Conservation (phyloP, 2,888 invertebrate species). For the Diaperis boleti region DNA sequence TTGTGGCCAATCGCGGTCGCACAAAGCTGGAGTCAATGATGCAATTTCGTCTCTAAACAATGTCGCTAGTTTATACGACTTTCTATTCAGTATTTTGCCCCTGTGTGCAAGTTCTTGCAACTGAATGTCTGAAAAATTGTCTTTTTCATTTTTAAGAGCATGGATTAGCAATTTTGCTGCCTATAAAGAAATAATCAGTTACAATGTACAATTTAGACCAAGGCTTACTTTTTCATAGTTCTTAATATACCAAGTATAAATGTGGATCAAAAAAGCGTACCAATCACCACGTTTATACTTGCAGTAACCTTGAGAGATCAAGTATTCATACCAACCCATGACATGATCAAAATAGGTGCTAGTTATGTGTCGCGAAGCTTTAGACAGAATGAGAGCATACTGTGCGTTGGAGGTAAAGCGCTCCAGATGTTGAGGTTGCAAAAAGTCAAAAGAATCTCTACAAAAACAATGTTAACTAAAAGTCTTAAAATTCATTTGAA, state of each 20-base stretch:
- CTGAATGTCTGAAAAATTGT: conserved; percentile 44
- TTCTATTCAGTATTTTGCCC: conserved; percentile 43
- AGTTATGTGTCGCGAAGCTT: conserved; percentile 44
- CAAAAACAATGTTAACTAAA: too few relatives aligned
- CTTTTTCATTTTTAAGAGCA: conserved; percentile 61
- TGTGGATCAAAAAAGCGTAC: conserved; percentile 46
- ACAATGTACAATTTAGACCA: neutral
- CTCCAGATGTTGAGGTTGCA: conserved; percentile 44
- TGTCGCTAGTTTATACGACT: conserved; percentile 32
- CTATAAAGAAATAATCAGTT: conserved; percentile 55
- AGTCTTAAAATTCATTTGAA: neutral
- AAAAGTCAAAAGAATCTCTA: conserved; percentile 13
- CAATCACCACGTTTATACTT: conserved; percentile 46
- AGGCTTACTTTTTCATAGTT: conserved; percentile 44
- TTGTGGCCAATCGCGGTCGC: conserved; percentile 30
- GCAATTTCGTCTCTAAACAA: conserved; percentile 25
- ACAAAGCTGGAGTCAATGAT: conserved; percentile 14
- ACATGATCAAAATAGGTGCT: conserved; percentile 42
- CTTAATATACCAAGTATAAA: conserved; percentile 48
- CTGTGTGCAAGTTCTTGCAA: conserved; percentile 46
- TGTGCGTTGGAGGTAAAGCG: conserved; percentile 48
- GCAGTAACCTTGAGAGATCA: conserved; percentile 45
- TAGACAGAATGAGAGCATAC: conserved; percentile 47
- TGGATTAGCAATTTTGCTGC: conserved; percentile 66
- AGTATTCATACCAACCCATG: conserved; percentile 44